phyloP scores from a whole-genome alignment of 92 coral and sea anemone species.

The Galaxea fascicularis region DNA sequence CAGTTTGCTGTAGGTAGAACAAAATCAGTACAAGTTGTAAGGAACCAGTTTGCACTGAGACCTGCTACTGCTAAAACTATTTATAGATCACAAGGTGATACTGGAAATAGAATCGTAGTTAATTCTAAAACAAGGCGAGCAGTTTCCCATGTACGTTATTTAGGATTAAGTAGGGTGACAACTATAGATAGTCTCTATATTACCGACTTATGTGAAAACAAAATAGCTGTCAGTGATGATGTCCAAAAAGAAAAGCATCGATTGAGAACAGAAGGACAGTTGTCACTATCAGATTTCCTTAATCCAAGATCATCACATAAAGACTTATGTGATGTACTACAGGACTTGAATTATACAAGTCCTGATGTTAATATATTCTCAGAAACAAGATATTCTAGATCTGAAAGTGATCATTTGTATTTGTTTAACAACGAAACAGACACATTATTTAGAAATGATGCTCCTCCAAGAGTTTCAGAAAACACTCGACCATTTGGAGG shows the following conservation, averaged over 20 bases:
- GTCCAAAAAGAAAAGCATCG: constrained; percentile 39
- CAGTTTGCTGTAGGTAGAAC: constrained; percentile 65
- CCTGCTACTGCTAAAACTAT: constrained; percentile 71
- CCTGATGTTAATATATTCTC: constrained; percentile 51
- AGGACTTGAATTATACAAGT: constrained; percentile 44
- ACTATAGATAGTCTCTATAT: not conserved
- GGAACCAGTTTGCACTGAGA: constrained; percentile 55
- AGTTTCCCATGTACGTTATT: constrained; percentile 51
- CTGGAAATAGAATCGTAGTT: constrained; percentile 53
- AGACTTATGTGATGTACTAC: constrained; percentile 42
- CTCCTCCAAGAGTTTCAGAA: constrained; percentile 22
- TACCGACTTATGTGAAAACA: not conserved
- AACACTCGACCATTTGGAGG: constrained; percentile 52
- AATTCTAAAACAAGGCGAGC: constrained; percentile 54
- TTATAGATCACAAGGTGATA: constrained; percentile 48
- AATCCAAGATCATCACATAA: constrained; percentile 56
- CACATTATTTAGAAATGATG: constrained; percentile 47
- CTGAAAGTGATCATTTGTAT: constrained; percentile 39
- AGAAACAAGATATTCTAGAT: constrained; percentile 35
- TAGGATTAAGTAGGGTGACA: constrained; percentile 10
- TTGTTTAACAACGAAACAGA: constrained; percentile 43
- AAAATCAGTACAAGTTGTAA: constrained; percentile 47
- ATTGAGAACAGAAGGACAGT: constrained; percentile 37
- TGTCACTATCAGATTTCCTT: constrained; percentile 44
- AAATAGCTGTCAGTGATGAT: constrained; percentile 40